Evolutionary conservation across 1,140 invertebrate genomes (phyloP), one percentile per base, ranked within the genome.

Genomic region (Atta cephalotes): DNA sequence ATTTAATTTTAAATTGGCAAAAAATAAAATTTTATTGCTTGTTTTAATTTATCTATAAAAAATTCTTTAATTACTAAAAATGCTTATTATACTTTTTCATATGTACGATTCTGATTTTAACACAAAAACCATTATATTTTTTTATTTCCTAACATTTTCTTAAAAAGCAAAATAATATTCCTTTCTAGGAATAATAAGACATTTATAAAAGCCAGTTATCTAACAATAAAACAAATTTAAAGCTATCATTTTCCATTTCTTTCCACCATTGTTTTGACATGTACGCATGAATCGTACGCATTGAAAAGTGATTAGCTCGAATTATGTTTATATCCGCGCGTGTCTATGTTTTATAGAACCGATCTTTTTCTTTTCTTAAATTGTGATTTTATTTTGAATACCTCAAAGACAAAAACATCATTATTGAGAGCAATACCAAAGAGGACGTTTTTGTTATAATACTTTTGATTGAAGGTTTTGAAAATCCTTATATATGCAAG

Each of bases 211-310:
- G 28, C 53, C 18, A 60, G 66, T 71, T 81, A 71, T 21, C 25
- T 82, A 60, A 16, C 53, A 58, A 6, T 35, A 25, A 72, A 58
- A 18, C 53, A 82, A 79, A 72, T 72, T 82, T 72, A 60, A 21
- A 18, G 31, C 51, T 28, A 60, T 16, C 16, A 71, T 82, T 82
- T 45, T 12, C 10, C 7, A 81, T 71, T 53, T 18, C 25, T 72
- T 68, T 2, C 62, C 77, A 21, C 18, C 25, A 66, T 80, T 16
- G 45, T 51, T 18, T 14, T 16, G 25, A 35, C 45, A 66, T 25
- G 25, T 25, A 25, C 25, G 25, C 25, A 65, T 18, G 63, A 5
- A 12, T 25, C 21, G 35, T 70, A 39, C 16, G 28, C 14, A 51
- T 18, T 60, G 35, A 82, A 10, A 2, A 31, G 10, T 9, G 35